phyloP scores from a whole-genome alignment of 2,797 vertebrate genomes.

The Sciurus vulgaris region DNA sequence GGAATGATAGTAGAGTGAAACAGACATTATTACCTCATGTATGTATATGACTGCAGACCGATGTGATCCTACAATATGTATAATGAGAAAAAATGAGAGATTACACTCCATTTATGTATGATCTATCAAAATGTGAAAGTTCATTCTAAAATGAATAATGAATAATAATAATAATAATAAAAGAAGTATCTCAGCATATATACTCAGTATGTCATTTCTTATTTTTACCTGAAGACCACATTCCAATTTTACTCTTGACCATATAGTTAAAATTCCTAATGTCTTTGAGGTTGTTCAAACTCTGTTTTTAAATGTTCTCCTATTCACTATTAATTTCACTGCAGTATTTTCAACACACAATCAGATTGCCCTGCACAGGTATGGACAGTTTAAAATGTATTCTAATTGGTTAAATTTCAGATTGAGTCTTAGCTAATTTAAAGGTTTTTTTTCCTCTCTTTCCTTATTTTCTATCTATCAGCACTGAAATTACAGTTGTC shows the following conservation, averaged over 20 bases:
- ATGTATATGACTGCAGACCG: too few species aligned
- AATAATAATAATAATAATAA: too few species aligned
- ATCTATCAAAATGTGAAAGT: too few species aligned
- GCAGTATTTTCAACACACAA: background rate
- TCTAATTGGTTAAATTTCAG: background rate
- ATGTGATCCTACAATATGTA: too few species aligned
- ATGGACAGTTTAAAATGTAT: background rate
- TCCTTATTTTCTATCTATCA: background rate
- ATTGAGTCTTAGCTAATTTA: background rate
- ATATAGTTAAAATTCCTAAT: background rate
- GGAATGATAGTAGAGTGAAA: too few species aligned
- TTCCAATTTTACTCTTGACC: background rate
- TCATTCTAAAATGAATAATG: too few species aligned
- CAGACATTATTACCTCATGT: too few species aligned
- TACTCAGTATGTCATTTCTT: too few species aligned
- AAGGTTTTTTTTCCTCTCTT: background rate
- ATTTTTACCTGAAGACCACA: too few species aligned
- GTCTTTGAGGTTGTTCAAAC: background rate
- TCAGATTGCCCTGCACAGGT: background rate
- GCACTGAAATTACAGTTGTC: background rate
- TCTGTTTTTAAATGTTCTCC: background rate
- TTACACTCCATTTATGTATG: too few species aligned
- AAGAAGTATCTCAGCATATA: background rate
- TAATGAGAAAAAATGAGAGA: too few species aligned
- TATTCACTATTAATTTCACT: background rate